Conservation (phyloP, 2,113 vertebrate species). For the Mola mola region DNA sequence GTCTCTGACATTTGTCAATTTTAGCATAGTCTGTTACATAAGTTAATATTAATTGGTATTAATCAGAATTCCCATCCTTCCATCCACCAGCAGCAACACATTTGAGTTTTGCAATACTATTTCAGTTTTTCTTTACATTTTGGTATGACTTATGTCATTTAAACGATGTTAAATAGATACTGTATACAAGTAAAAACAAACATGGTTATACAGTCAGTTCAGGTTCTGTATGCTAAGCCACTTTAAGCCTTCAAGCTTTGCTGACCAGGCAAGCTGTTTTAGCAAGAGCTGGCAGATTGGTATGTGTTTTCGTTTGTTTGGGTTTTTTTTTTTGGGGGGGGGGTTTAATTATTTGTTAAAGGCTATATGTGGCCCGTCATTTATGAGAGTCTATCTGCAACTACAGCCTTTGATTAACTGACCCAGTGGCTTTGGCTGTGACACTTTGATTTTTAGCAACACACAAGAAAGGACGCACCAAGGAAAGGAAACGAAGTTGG, state of each 20-base stretch:
- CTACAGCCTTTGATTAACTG: conserved; percentile 34
- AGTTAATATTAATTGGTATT: conserved; percentile 19
- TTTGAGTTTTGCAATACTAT: conserved; percentile 20
- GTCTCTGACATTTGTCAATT: conserved; percentile 17
- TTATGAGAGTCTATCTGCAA: conserved; percentile 41
- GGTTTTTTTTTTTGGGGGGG: conserved; percentile 17
- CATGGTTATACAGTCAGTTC: conserved; percentile 15
- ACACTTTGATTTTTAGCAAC: no score
- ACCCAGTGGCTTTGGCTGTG: conserved; percentile 45
- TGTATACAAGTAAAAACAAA: not conserved
- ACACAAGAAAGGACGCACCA: no score
- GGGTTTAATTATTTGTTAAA: no score
- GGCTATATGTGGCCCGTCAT: conserved; percentile 28
- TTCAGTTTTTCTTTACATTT: conserved; percentile 18
- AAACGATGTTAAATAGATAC: no score
- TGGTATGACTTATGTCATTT: no score
- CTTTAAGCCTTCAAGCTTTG: no score
- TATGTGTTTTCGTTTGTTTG: no score
- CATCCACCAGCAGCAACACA: conserved; percentile 2
- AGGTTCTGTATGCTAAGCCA: no score
- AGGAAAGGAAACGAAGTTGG: no score
- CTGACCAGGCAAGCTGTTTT: no score
- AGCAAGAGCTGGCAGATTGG: conserved; percentile 7
- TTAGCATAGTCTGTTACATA: conserved; percentile 31
- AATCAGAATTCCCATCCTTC: conserved; percentile 42